Evolutionary conservation across 2,797 vertebrate species (phyloP).

Genomic region (Mus minutoides): DNA sequence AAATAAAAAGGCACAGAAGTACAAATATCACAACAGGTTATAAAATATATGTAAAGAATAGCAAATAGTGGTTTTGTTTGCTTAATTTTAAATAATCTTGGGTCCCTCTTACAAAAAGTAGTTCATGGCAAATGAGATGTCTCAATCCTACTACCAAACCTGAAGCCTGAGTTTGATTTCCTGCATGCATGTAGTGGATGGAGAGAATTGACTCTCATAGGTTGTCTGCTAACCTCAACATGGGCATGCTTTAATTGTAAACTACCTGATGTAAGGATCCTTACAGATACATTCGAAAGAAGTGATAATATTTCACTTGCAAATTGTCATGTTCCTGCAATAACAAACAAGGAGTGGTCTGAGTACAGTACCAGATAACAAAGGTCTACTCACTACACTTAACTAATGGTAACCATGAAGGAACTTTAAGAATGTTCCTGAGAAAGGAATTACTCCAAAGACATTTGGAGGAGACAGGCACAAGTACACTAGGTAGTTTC

Average conservation of each 20-base stretch:
- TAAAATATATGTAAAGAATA: too few species aligned
- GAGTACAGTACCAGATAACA: background rate
- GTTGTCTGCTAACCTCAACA: background rate
- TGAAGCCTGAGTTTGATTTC: background rate
- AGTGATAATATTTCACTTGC: background rate
- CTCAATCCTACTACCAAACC: background rate
- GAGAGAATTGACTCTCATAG: background rate
- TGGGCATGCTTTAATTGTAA: background rate
- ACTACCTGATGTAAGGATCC: background rate
- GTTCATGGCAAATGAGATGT: background rate
- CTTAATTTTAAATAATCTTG: background rate
- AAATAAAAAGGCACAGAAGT: too few species aligned
- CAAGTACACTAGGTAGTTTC: background rate
- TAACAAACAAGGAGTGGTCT: background rate
- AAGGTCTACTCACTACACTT: background rate
- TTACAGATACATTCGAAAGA: background rate
- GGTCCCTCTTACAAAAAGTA: background rate
- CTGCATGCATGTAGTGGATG: background rate
- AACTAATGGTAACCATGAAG: conserved; percentile 48
- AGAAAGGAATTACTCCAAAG: background rate
- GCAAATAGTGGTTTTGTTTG: background rate
- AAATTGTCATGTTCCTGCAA: background rate
- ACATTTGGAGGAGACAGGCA: background rate
- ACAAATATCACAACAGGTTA: too few species aligned
- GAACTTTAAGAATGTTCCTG: background rate